Base-by-base conservation (phyloP, 2,888 invertebrate genomes). In the Macrophya alboannulata region DNA sequence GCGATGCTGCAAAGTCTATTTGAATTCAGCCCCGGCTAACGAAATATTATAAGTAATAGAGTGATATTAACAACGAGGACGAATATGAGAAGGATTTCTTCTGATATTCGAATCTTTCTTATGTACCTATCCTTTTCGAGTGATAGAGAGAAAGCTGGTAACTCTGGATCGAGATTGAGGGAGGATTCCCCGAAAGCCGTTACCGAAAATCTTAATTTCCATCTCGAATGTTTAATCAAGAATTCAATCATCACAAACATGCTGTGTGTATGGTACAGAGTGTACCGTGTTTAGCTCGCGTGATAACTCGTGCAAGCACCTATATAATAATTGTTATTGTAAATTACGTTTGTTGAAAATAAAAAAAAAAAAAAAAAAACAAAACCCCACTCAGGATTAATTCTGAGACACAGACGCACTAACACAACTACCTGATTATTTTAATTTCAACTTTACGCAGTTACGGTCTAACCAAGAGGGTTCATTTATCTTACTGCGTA, bases 141-240 rank as follows among this genome's bases (percentile, higher is more conserved):
- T 12, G 10, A n/a, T 45, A 45, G 12, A 12, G 45, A 45, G 17
- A 10, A 15, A 51, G 51, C 31, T 10, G 76, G 15, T 31, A 25
- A 76, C 17, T n/a, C 45, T 8, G 17, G 12, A 51, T 31, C 45
- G 51, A 45, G 51, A 51, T 51, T 15, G 1, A 4, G 25, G 31
- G 31, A 51, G 5, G 8, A 76, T 76, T 76, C 37, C 25, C 17
- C 17, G 51, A 4, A 25, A 51, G 40, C 4, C 1, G 40, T 74
- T 12, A 48, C 45, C 12, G 21, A 74, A 43, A 45, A 43, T 17
- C n/a, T 48, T 74, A 74, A 74, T 45, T 74, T 3, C 17, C 12
- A n/a, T 48, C 74, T 48, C 4, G 10, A 74, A 45, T 45, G 74
- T 74, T 76, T 51, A 51, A 76, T 76, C 76, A 51, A 51, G 51